A percentile compares a stretch with the other conserved stretches of the same genome.
Evolutionary conservation across 2,888 invertebrate genomes (phyloP).

Genomic region (Calameuta filiformis): DNA sequence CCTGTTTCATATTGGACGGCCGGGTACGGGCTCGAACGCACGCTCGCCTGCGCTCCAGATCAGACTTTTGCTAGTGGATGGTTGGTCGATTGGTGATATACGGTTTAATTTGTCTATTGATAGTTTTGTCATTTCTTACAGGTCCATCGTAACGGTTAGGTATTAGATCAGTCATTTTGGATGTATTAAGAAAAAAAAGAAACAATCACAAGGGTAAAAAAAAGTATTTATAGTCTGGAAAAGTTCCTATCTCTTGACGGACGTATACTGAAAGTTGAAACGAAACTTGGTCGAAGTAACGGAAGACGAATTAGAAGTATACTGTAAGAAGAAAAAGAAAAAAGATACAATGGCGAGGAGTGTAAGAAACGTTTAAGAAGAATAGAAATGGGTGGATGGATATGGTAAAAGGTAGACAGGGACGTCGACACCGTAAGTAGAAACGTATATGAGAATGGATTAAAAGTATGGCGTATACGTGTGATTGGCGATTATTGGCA

Average conservation of each 20-base stretch:
- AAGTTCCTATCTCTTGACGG: conserved; percentile 17
- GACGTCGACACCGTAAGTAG: neutral
- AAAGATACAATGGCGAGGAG: neutral
- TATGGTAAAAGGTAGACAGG: neutral
- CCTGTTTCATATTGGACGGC: conserved; percentile 47
- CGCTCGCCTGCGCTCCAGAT: conserved; percentile 61
- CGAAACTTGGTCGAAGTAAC: conserved; percentile 5
- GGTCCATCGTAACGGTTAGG: neutral
- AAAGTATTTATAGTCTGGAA: neutral
- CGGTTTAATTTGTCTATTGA: neutral
- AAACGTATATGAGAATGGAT: neutral
- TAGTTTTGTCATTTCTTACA: neutral
- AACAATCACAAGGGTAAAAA: neutral
- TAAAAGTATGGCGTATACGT: neutral
- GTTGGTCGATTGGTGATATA: conserved; percentile 17
- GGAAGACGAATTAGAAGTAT: neutral
- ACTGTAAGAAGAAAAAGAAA: neutral
- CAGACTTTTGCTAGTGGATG: conserved; percentile 53
- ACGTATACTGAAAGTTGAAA: conserved; percentile 21
- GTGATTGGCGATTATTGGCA: neutral
- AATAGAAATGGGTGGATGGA: neutral
- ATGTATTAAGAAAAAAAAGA: neutral
- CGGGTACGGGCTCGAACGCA: conserved; percentile 55
- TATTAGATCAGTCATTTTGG: neutral
- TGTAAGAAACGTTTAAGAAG: neutral